These are phyloP conservation scores for Zootermopsis nevadensis DNA, from an alignment of 2,888 invertebrate species.

Conservation along the genomic window DNA sequence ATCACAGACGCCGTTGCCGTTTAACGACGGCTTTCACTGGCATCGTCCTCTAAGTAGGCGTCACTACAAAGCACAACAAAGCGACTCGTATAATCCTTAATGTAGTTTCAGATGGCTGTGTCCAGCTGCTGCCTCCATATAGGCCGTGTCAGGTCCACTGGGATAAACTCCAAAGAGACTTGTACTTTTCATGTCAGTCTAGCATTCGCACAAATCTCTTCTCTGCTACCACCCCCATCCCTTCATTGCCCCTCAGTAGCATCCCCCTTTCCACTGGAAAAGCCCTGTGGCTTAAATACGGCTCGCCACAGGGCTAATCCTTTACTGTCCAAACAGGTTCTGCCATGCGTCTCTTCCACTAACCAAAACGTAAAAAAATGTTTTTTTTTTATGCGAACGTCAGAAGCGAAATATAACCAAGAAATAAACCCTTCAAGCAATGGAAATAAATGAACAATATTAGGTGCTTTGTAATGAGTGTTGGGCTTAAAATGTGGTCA, in stretches of 20 bases:
- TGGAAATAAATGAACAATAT: not conserved
- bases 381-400: not conserved
- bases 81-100: not conserved
- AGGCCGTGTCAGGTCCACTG: not conserved
- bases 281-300: constrained; percentile 19
- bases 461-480: not conserved
- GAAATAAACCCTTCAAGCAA: not conserved
- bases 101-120: not conserved
- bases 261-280: constrained; percentile 23
- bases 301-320: constrained; percentile 10
- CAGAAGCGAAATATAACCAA: not conserved
- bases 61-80: not conserved
- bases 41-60: not conserved
- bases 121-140: not conserved
- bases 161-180: constrained; percentile 4
- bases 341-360: not conserved
- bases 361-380: not conserved
- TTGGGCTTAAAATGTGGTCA: not conserved
- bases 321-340: constrained; percentile 17
- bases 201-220: constrained; percentile 11
- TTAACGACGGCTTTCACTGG: not conserved
- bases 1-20: too few species aligned
- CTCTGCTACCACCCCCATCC: not conserved
- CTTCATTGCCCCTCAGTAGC: not conserved
- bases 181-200: constrained; percentile 19